Base-by-base conservation (phyloP, 2,888 invertebrate species). In the Campopleginae sp. region DNA sequence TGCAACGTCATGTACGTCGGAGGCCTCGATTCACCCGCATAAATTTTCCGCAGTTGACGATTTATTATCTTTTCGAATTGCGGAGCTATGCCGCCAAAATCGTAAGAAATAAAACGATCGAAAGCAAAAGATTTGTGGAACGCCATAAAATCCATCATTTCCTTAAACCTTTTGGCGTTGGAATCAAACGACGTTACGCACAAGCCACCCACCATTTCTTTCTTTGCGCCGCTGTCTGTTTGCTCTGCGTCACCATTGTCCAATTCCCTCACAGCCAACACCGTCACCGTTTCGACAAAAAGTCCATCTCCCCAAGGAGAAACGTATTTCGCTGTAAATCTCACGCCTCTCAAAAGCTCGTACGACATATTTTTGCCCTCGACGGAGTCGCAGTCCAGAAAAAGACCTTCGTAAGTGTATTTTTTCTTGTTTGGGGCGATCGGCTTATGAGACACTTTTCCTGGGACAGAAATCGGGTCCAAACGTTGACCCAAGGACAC, bases 121-220 rank as follows among this genome's bases (percentile, higher is more conserved):
- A 96, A 94, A 1, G 96, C 96, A 91, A 96, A 94, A 88, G 96
- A 94, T 88, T 95, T 95, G 87, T 97, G 96, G 90, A 95, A 96
- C 33, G 96, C 95, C 66, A 97, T 90, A 89, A 96, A 97, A 89
- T 96, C 96, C 75, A 96, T 94, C 86, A 96, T 95, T 17, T 95
- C 94, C 89, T 95, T 94, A 88, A 95, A 94, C 2, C 94, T 94
- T 23, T 95, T 93, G 17, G 94, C 61, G 10, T 38, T 46, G 14
- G 51, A 38, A 19, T 33, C 93, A 61, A 95, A 95, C 1, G 96
- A 96, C 87, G 95, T 94, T 7, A 96, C 95, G 92, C 97, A 97
- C 61, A 96, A 90, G 10, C 96, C 96, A 84, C n/a, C 63, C 17
- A 48, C 61, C 58, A 27, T 4, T 4, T 58, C 58, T 27, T 95